Evolutionary conservation across 1,140 invertebrate species (phyloP).

Genomic region (Dendrolimus punctatus): DNA sequence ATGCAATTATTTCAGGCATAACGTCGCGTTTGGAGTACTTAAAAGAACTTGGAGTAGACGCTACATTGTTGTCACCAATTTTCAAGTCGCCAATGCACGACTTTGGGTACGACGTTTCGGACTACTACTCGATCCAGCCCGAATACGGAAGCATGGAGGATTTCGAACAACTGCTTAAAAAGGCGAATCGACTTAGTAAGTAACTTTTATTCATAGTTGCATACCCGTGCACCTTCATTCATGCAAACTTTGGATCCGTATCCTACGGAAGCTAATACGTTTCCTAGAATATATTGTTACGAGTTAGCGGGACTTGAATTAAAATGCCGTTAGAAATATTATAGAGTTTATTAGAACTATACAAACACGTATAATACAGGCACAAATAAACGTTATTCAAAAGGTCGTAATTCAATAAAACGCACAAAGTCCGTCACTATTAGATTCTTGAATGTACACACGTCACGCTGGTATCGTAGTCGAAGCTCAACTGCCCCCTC

Average conservation of each 20-base stretch:
- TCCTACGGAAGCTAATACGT: too few relatives aligned
- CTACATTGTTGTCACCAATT: conserved; percentile 79
- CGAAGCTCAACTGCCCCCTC: too few relatives aligned
- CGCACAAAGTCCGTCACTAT: too few relatives aligned
- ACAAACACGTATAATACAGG: too few relatives aligned
- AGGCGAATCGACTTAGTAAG: conserved; percentile 66
- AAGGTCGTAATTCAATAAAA: too few relatives aligned
- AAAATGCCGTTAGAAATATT: too few relatives aligned
- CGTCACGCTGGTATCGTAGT: too few relatives aligned
- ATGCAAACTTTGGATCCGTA: background rate
- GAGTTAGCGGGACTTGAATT: too few relatives aligned
- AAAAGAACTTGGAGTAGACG: conserved; percentile 73
- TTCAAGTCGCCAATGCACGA: conserved; percentile 78
- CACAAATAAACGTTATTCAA: too few relatives aligned
- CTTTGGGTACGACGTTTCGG: conserved; percentile 77
- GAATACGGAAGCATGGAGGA: conserved; percentile 77
- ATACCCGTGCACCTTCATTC: background rate
- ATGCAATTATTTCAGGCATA: conserved; percentile 51
- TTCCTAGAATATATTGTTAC: too few relatives aligned
- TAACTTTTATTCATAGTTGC: conserved; percentile 5
- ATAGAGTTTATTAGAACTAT: too few relatives aligned
- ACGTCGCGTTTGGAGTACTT: conserved; percentile 73
- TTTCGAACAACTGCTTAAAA: conserved; percentile 71
- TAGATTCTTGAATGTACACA: too few relatives aligned
- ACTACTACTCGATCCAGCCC: conserved; percentile 75